A percentile compares a stretch with the other conserved stretches of the same genome.
phyloP scores from a whole-genome alignment of 2,797 vertebrate genomes.

The Argentina silus region DNA sequence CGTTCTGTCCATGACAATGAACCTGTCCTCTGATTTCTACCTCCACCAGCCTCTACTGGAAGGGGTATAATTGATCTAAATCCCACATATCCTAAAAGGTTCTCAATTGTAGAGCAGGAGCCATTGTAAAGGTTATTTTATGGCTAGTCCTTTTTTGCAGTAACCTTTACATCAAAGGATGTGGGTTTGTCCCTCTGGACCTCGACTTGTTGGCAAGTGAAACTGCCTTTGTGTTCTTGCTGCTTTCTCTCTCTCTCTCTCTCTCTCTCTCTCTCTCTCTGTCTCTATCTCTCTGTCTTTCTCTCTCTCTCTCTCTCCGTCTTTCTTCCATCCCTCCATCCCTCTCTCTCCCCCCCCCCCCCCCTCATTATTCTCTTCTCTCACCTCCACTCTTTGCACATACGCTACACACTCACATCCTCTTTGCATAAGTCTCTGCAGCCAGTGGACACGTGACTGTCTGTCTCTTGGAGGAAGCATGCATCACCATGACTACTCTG shows the following conservation, averaged over 20 bases:
- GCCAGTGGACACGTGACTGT: background rate
- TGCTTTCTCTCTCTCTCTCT: background rate
- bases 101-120: background rate
- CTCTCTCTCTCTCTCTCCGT: too few species aligned
- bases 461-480: background rate
- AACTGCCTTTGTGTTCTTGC: background rate
- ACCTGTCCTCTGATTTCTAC: too few species aligned
- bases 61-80: too few species aligned
- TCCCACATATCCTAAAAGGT: too few species aligned
- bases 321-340: background rate
- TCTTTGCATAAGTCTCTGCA: background rate
- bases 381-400: too few species aligned
- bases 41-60: too few species aligned
- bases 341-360: background rate
- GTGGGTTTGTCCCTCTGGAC: background rate
- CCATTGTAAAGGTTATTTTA: constrained; percentile 24
- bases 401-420: background rate
- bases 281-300: too few species aligned
- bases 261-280: background rate
- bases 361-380: background rate
- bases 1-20: too few species aligned
- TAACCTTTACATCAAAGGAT: constrained; percentile 19
- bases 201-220: constrained; percentile 6
- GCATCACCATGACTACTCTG: background rate
- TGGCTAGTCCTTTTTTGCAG: background rate